Base-by-base conservation (phyloP, 2,888 invertebrate species). In the Eupithecia tripunctaria region DNA sequence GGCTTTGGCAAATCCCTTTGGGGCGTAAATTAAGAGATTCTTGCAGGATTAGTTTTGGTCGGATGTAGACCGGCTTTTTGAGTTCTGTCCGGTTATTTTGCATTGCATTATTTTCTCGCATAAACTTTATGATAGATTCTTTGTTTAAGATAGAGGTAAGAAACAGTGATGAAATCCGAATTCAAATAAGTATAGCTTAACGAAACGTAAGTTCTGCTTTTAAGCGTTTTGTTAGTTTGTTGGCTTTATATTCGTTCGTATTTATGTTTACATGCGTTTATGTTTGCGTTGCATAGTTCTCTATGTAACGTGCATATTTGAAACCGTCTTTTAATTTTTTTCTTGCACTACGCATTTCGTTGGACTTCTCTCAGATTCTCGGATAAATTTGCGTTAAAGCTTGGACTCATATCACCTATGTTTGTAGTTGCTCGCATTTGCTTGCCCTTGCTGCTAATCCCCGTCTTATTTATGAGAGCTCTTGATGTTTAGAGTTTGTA, bases 11-110 rank as follows among this genome's bases (percentile, higher is more conserved):
- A 94, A 94, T 94, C 94, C 94, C 91, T 91, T 90, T 89, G 92
- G 94, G 93, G 91, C 94, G 93, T 94, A 94, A 94, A 94, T 94
- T 94, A 94, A 94, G 93, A 94, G 93, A 94, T 93, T 92, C 90
- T 70, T 82, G 83, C 86, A 86, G 86, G 87, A 68, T 70, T 62
- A 60, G 67, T 36, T 56, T 14, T 71, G 56, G 60, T 29, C 25
- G 68, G 25, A 64, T 5, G n/a, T 21, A n/a, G 14, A 65, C 65
- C 72, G 72, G 29, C 72, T 68, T 68, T 72, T 43, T 15, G 10
- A 51, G 2, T 3, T 25, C 21, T 7, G 29, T 63, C 67, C 64
- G 70, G 73, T 21, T 69, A 38, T 64, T 14, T 62, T 47, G 21
- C 10, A 36, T 29, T 15, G 8, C 18, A 18, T 18, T 27, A 27